phyloP scores from a whole-genome alignment of 2,888 invertebrate genomes.

The Nymphalis c-album region DNA sequence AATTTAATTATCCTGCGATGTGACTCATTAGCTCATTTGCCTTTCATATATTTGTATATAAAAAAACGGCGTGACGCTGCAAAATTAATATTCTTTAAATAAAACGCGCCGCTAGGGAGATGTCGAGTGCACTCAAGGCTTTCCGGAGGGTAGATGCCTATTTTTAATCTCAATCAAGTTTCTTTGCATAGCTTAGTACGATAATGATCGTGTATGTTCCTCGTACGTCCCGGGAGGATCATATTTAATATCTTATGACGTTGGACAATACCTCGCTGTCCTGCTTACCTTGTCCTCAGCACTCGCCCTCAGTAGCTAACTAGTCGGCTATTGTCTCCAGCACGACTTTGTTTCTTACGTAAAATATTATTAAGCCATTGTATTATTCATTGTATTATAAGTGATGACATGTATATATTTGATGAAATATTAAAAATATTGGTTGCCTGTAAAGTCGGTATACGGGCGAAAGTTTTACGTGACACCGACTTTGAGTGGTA shows the following conservation, averaged over 20 bases:
- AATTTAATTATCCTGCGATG: not conserved
- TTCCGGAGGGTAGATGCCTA: constrained; percentile 17
- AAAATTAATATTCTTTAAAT: constrained; percentile 14
- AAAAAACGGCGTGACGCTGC: not conserved
- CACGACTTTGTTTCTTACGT: not conserved
- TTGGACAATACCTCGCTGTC: constrained; percentile 1
- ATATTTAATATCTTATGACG: not conserved
- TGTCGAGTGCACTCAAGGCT: constrained; percentile 8
- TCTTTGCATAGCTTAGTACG: constrained; percentile 7
- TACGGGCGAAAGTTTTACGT: no score
- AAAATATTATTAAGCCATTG: no score
- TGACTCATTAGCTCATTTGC: not conserved
- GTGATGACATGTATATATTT: no score
- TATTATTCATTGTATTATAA: no score
- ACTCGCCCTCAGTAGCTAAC: not conserved
- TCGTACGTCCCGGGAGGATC: not conserved
- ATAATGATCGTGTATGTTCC: not conserved
- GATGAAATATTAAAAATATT: no score
- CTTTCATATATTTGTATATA: not conserved
- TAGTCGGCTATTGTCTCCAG: not conserved
- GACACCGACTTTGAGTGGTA: no score
- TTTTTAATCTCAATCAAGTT: constrained; percentile 15
- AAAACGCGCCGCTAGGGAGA: constrained; percentile 9
- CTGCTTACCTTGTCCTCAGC: not conserved
- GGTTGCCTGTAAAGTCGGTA: no score